Conservation (phyloP, 2,888 invertebrate species). For the Cataglyphis albicans region DNA sequence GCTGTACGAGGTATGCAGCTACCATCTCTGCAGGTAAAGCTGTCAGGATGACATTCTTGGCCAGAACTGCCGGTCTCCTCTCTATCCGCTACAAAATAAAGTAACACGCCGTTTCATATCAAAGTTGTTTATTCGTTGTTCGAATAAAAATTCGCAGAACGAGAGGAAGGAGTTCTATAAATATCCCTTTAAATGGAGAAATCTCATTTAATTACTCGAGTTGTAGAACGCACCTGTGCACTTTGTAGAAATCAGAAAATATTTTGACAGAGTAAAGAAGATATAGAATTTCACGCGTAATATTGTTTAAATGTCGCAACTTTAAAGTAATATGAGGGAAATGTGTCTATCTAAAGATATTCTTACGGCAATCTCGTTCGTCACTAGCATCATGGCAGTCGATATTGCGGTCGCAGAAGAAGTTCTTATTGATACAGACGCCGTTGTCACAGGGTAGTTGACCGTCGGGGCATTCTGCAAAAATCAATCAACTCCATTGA, state of each 20-base stretch:
- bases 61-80: conserved; percentile 53
- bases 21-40: conserved; percentile 88
- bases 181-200: background rate
- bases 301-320: background rate
- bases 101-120: background rate
- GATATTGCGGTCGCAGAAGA: conserved; percentile 88
- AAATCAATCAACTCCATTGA: conserved; percentile 52
- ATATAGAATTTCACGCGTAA: background rate
- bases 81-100: conserved; percentile 77
- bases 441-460: conserved; percentile 88
- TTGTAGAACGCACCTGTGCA: background rate
- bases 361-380: conserved; percentile 88
- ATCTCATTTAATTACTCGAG: background rate
- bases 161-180: background rate
- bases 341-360: conserved; percentile 40
- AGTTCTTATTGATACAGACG: conserved; percentile 87
- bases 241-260: background rate
- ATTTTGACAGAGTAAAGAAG: background rate
- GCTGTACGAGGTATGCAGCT: conserved; percentile 86
- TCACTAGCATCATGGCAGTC: conserved; percentile 89
- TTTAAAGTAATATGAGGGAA: background rate
- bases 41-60: conserved; percentile 82
- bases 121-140: background rate
- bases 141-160: background rate
- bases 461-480: conserved; percentile 84